These are phyloP conservation scores for Sturmia bella DNA, from an alignment of 2,888 invertebrate species.

Conservation along the genomic window DNA sequence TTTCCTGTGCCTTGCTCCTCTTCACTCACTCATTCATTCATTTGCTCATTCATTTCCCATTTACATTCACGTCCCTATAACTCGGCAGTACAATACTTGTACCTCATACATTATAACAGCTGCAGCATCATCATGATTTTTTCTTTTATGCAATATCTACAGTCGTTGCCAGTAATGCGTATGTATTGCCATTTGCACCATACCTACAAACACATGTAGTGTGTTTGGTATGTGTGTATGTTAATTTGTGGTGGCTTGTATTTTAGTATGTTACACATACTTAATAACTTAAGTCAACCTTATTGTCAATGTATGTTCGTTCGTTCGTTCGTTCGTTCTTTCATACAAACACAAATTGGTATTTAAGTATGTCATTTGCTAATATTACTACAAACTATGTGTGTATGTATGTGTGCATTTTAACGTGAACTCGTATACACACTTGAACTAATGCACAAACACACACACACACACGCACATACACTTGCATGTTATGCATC, in stretches of 20 bases:
- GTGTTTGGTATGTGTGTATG: background rate
- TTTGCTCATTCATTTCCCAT: constrained; percentile 8
- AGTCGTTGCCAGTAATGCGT: constrained; percentile 20
- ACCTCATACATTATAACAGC: constrained; percentile 17
- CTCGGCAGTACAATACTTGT: constrained; percentile 6
- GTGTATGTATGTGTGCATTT: constrained; percentile 52
- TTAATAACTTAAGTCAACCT: constrained; percentile 70
- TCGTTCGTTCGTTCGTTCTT: constrained; percentile 18
- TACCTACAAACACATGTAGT: background rate
- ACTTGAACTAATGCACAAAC: background rate
- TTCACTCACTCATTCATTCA: background rate
- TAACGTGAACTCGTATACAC: constrained; percentile 21
- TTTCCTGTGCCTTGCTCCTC: background rate
- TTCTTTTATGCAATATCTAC: constrained; percentile 25
- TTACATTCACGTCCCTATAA: background rate
- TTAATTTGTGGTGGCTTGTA: constrained; percentile 31
- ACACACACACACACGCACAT: background rate
- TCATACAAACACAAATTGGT: constrained; percentile 63
- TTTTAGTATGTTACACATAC: constrained; percentile 54
- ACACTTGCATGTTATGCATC: too few relatives aligned
- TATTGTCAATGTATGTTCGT: constrained; percentile 57
- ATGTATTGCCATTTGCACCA: constrained; percentile 12
- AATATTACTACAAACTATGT: too few relatives aligned
- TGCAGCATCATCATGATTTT: constrained; percentile 55
- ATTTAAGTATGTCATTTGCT: constrained; percentile 70